phyloP scores from a whole-genome alignment of 2,113 vertebrate genomes.

The Anarrhichthys ocellatus region DNA sequence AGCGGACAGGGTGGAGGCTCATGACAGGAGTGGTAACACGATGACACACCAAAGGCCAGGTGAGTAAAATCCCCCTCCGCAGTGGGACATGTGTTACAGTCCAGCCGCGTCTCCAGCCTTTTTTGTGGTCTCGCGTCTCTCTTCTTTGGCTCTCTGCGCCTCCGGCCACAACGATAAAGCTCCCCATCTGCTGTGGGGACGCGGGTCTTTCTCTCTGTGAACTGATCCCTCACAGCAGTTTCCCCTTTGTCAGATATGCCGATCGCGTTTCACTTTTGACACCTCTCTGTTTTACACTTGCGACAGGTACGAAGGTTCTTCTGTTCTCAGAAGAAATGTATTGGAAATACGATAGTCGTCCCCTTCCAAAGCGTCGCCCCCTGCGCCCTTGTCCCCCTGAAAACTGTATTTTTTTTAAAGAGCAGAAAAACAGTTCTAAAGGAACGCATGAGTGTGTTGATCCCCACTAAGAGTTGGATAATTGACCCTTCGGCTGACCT shows the following conservation, averaged over 20 bases:
- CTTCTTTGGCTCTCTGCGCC: constrained; percentile 62
- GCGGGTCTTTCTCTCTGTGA: constrained; percentile 68
- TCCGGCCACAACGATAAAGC: constrained; percentile 71
- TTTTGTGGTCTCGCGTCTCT: constrained; percentile 78
- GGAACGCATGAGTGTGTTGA: constrained; percentile 69
- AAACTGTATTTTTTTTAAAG: constrained; percentile 57
- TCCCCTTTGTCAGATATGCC: constrained; percentile 74
- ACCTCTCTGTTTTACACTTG: constrained; percentile 73
- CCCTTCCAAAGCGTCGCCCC: constrained; percentile 63
- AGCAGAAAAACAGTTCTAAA: constrained; percentile 56
- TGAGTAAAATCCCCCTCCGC: constrained; percentile 67
- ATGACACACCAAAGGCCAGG: constrained; percentile 83
- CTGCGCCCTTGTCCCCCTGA: constrained; percentile 44
- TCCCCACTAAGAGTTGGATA: constrained; percentile 58
- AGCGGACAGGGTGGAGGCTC: constrained; percentile 73
- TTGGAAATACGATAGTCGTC: constrained; percentile 68
- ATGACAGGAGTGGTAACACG: constrained; percentile 80
- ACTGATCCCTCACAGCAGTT: constrained; percentile 76
- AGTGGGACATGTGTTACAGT: constrained; percentile 82
- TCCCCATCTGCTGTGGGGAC: constrained; percentile 80
- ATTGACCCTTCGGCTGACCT: constrained; percentile 67
- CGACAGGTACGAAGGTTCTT: constrained; percentile 72
- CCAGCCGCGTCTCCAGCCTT: constrained; percentile 71
- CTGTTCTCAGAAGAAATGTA: constrained; percentile 71
- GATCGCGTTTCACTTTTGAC: constrained; percentile 84